These are phyloP conservation scores for Ciona savignyi DNA, from an alignment of 23 tunicate genomes.

Conservation along the genomic window DNA sequence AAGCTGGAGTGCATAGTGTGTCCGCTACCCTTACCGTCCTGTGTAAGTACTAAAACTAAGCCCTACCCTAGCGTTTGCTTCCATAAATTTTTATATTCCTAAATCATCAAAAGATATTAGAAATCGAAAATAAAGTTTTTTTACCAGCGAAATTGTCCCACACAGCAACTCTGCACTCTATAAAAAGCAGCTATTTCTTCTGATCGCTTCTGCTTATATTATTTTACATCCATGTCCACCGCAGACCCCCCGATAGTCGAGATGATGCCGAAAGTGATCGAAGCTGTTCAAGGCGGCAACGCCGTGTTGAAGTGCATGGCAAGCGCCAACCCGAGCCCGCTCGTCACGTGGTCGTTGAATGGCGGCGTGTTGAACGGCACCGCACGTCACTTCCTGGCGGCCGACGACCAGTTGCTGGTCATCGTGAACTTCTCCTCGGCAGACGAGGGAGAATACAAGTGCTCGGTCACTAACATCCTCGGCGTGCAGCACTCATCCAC, in stretches of 20 bases:
- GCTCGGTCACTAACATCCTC: slow-evolving; percentile 31
- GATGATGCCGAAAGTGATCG: slow-evolving; percentile 16
- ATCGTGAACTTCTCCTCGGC: slow-evolving; percentile 17
- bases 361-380: slow-evolving; percentile 29
- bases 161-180: too few species aligned
- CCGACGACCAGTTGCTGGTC: slow-evolving; percentile 40
- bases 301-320: slow-evolving; percentile 60
- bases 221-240: background rate
- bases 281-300: slow-evolving; percentile 24
- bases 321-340: slow-evolving; percentile 36
- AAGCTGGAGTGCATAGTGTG: slow-evolving; percentile 39
- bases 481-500: slow-evolving; percentile 19
- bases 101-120: too few species aligned
- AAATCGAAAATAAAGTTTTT: too few species aligned
- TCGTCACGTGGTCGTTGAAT: slow-evolving; percentile 36
- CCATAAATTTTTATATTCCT: too few species aligned
- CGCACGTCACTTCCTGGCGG: slow-evolving; percentile 54
- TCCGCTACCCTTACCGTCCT: slow-evolving; percentile 52
- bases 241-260: slow-evolving; percentile 40
- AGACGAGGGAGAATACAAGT: slow-evolving; percentile 51
- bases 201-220: too few species aligned
- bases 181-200: too few species aligned
- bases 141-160: too few species aligned
- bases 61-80: too few species aligned
- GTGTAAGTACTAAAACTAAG: slow-evolving; percentile 68